These are phyloP conservation scores for Drosophila kanekoi DNA, from an alignment of 2,888 invertebrate species.

Conservation along the genomic window DNA sequence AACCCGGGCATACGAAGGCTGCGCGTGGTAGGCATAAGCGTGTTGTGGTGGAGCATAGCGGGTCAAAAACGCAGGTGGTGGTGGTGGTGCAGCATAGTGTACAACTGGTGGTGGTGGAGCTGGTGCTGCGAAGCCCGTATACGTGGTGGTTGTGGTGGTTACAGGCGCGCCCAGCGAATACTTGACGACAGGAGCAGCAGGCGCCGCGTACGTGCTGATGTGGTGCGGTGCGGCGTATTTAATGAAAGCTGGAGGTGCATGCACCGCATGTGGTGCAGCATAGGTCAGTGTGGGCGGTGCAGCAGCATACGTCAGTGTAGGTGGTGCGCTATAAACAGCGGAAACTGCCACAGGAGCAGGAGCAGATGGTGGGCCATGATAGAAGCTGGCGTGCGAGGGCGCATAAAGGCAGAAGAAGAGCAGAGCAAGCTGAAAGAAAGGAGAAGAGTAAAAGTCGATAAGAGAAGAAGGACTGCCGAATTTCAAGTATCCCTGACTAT, in stretches of 20 bases:
- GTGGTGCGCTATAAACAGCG: slow-evolving; percentile 49
- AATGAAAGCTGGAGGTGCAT: slow-evolving; percentile 14
- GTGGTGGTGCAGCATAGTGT: slow-evolving; percentile 21
- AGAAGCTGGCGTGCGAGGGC: slow-evolving; percentile 8
- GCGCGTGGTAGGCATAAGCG: slow-evolving; percentile 25
- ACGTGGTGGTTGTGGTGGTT: slow-evolving; percentile 70
- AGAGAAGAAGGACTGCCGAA: too few species aligned
- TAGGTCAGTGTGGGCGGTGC: slow-evolving; percentile 19
- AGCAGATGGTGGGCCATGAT: slow-evolving; percentile 30
- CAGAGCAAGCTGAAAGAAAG: slow-evolving; percentile 29
- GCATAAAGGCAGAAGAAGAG: neutral
- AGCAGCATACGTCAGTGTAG: slow-evolving; percentile 26
- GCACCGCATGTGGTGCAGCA: slow-evolving; percentile 16
- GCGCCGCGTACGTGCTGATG: slow-evolving; percentile 31
- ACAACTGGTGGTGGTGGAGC: slow-evolving; percentile 24
- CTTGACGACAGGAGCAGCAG: slow-evolving; percentile 49
- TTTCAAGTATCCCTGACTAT: too few species aligned
- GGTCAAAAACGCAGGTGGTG: slow-evolving; percentile 22
- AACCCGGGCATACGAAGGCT: slow-evolving; percentile 18
- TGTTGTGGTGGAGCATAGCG: slow-evolving; percentile 24
- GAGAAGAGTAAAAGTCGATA: neutral
- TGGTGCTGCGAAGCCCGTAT: slow-evolving; percentile 60
- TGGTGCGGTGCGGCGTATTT: slow-evolving; percentile 48
- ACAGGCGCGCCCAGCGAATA: slow-evolving; percentile 65
- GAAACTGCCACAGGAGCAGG: slow-evolving; percentile 48